Conservation (phyloP, 2,888 invertebrate genomes). For the Drosophila mayaguana region DNA sequence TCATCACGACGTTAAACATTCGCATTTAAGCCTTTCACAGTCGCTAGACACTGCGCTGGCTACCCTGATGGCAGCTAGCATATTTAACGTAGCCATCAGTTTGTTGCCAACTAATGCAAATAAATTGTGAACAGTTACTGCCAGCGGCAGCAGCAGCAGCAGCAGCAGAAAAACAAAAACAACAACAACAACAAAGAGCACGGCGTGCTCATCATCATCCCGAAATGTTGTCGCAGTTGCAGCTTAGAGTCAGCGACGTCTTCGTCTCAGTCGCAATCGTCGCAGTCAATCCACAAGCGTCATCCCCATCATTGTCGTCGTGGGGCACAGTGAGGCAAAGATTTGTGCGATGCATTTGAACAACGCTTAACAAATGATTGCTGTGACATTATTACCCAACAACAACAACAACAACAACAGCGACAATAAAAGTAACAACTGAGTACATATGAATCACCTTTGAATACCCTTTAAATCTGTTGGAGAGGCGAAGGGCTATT, state of each 20-base stretch:
- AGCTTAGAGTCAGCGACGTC: conserved; percentile 12
- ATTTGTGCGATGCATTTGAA: conserved; percentile 46
- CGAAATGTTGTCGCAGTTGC: conserved; percentile 21
- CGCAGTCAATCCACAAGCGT: conserved; percentile 40
- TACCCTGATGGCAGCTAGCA: conserved; percentile 31
- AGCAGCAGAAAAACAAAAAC: conserved; percentile 11
- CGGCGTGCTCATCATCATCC: conserved; percentile 67
- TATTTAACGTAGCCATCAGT: conserved; percentile 20
- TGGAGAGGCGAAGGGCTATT: not conserved
- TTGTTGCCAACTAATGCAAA: conserved; percentile 79
- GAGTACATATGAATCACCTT: not conserved
- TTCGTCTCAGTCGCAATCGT: conserved; percentile 18
- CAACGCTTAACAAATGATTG: conserved; percentile 54
- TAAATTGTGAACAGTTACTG: conserved; percentile 71
- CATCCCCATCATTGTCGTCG: conserved; percentile 41
- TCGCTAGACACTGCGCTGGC: conserved; percentile 40
- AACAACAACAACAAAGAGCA: not conserved
- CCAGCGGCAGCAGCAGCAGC: not conserved
- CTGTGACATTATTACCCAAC: conserved; percentile 60
- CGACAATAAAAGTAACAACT: conserved; percentile 4
- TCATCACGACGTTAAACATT: conserved; percentile 17
- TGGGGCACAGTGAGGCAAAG: conserved; percentile 28
- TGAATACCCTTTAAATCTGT: not conserved
- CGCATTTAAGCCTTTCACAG: conserved; percentile 52
- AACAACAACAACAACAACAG: conserved; percentile 30